A percentile compares a stretch with the other conserved stretches of the same genome.
phyloP scores from a whole-genome alignment of 2,888 invertebrate species.

The Scaptomyza polygonia region DNA sequence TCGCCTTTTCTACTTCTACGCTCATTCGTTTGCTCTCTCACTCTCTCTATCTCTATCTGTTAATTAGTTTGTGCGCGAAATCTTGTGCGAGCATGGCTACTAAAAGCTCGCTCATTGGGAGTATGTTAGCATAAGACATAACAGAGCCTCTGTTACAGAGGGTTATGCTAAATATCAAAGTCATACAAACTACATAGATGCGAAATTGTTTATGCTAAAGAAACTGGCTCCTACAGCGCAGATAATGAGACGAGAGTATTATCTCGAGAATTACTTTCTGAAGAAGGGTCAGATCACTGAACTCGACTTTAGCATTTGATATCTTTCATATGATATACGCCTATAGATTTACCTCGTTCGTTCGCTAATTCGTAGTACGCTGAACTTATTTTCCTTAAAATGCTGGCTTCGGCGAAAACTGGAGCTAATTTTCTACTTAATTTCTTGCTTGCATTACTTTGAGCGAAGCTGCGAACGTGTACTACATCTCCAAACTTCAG shows the following conservation, averaged over 20 bases:
- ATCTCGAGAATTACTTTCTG: background rate
- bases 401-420: background rate
- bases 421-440: background rate
- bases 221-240: conserved; percentile 4
- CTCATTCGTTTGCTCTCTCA: no score
- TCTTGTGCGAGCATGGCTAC: no score
- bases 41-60: no score
- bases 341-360: background rate
- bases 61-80: no score
- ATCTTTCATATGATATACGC: conserved; percentile 1
- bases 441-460: conserved; percentile 5
- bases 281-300: background rate
- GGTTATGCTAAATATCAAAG: no score
- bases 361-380: background rate
- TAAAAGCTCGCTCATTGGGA: no score
- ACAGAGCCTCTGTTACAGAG: no score
- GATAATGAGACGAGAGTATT: conserved; percentile 2
- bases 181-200: no score
- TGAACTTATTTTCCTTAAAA: background rate
- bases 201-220: no score
- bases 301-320: background rate
- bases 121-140: no score
- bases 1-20: no score
- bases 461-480: background rate
- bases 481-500: conserved; percentile 3